phyloP scores from a whole-genome alignment of 2,797 vertebrate species.

The Pterois miles region DNA sequence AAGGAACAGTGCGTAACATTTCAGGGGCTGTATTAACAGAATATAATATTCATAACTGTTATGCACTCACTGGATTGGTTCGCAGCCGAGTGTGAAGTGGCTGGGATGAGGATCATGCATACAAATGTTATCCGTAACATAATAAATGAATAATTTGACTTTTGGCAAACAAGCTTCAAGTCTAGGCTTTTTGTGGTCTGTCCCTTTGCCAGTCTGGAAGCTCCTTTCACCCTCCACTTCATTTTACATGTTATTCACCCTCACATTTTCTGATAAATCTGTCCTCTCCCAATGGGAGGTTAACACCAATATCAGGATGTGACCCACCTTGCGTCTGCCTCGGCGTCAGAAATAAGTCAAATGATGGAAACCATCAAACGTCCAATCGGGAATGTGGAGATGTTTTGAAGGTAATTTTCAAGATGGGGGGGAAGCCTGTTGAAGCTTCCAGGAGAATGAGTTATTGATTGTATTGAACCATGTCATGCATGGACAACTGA shows the following conservation, averaged over 20 bases:
- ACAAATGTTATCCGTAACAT: too few species aligned
- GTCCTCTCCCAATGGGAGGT: background rate
- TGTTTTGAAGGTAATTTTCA: conserved; percentile 49
- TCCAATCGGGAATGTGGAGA: background rate
- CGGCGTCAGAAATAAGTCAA: background rate
- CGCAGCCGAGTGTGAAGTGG: too few species aligned
- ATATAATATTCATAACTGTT: too few species aligned
- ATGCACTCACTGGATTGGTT: too few species aligned
- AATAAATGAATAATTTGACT: too few species aligned
- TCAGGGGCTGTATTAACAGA: too few species aligned
- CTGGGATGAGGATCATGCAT: too few species aligned
- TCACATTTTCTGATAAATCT: background rate
- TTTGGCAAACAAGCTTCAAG: background rate
- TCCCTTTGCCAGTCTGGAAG: too few species aligned
- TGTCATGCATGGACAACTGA: conserved; percentile 56
- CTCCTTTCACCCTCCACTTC: background rate
- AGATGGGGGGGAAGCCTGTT: background rate
- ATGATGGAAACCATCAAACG: conserved; percentile 9
- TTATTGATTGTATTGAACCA: conserved; percentile 56
- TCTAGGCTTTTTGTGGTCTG: background rate
- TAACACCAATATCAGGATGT: background rate
- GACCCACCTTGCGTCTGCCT: background rate
- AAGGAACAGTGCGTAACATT: too few species aligned
- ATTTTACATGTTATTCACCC: background rate
- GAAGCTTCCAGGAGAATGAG: conserved; percentile 47